Conservation (phyloP, 1,140 invertebrate genomes). For the Drosophila lini region DNA sequence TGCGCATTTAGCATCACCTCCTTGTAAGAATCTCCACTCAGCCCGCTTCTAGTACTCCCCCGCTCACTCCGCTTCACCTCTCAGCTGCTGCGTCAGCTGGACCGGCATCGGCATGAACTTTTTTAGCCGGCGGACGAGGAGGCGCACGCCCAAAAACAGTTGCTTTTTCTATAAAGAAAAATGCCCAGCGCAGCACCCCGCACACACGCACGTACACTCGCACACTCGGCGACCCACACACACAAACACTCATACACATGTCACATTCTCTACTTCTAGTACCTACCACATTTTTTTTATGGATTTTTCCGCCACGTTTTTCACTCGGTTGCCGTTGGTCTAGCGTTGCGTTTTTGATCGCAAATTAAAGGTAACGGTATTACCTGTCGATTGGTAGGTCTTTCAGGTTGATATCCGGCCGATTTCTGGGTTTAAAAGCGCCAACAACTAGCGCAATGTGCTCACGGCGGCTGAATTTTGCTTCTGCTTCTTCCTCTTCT, state of each 20-base stretch:
- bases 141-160: slow-evolving; percentile 41
- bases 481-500: slow-evolving; percentile 61
- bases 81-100: slow-evolving; percentile 47
- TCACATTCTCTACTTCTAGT: slow-evolving; percentile 56
- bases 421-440: slow-evolving; percentile 37
- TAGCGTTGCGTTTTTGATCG: slow-evolving; percentile 45
- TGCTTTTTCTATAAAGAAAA: slow-evolving; percentile 45
- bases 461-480: slow-evolving; percentile 36
- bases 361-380: slow-evolving; percentile 54
- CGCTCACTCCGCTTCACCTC: background rate
- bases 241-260: slow-evolving; percentile 43
- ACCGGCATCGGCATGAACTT: slow-evolving; percentile 25
- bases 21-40: slow-evolving; percentile 14
- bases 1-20: slow-evolving; percentile 37
- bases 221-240: slow-evolving; percentile 15
- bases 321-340: slow-evolving; percentile 54
- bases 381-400: slow-evolving; percentile 51
- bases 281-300: slow-evolving; percentile 76
- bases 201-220: slow-evolving; percentile 38
- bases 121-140: slow-evolving; percentile 32
- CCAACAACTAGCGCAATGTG: slow-evolving; percentile 66
- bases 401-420: slow-evolving; percentile 30
- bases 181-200: slow-evolving; percentile 74
- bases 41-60: background rate
- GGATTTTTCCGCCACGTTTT: slow-evolving; percentile 81